Percentiles rank a stretch among this genome's conserved stretches.
Conservation (phyloP, 2,113 vertebrate species). For the Pterocles orientalis region DNA sequence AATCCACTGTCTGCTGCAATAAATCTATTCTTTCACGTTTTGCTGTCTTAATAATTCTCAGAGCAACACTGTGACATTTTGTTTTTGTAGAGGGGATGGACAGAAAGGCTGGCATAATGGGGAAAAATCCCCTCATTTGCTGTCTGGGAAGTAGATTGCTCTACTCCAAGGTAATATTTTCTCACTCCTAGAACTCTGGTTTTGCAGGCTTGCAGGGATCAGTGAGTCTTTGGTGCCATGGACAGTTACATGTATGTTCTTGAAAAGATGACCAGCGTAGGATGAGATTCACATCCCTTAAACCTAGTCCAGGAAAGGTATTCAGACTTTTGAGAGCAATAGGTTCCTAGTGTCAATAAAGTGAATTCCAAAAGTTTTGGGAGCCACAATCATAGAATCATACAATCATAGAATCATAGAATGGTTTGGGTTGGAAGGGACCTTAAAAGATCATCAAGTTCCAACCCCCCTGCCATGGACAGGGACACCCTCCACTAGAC, state of each 20-base stretch:
- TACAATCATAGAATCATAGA: no score
- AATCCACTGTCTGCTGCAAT: conserved; percentile 76
- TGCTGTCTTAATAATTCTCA: conserved; percentile 78
- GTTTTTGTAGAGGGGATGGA: conserved; percentile 25
- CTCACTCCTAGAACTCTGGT: not conserved
- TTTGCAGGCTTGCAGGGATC: not conserved
- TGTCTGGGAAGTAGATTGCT: not conserved
- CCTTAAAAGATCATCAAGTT: no score
- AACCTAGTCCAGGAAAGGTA: not conserved
- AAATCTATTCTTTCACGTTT: conserved; percentile 80
- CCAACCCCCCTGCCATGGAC: no score
- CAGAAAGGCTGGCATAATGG: not conserved
- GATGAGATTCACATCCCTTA: not conserved
- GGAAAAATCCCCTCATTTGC: not conserved
- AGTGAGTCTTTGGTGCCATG: not conserved
- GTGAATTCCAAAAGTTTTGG: not conserved
- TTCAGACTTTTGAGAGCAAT: not conserved
- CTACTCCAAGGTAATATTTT: not conserved
- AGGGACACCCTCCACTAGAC: no score
- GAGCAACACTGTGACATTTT: conserved; percentile 55
- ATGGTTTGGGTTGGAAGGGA: no score
- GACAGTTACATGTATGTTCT: not conserved
- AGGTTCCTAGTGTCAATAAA: not conserved
- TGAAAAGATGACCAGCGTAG: not conserved
- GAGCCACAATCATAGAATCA: not conserved